Percentiles rank a stretch among this genome's conserved stretches.
Conservation (phyloP, 2,888 invertebrate species). For the Apamea epomidion region DNA sequence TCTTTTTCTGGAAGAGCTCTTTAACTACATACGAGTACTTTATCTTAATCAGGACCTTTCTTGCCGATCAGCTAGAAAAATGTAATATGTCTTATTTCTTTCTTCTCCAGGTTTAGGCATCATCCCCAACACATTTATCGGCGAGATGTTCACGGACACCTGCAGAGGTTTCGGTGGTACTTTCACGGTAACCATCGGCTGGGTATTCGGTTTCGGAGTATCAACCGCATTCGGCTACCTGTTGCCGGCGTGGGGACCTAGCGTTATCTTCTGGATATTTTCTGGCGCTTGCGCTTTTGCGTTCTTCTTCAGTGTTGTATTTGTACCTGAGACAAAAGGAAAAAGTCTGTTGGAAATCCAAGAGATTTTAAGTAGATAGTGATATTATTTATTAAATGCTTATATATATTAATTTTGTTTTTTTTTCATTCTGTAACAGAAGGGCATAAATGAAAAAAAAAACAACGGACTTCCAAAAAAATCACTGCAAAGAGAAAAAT, state of each 20-base stretch:
- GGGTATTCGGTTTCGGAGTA: conserved; percentile 71
- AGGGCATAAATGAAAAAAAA: no score
- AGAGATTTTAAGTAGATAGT: conserved; percentile 64
- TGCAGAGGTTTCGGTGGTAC: conserved; percentile 71
- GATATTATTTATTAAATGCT: background rate
- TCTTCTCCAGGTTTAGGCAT: conserved; percentile 69
- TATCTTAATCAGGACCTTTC: no score
- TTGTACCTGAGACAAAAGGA: conserved; percentile 75
- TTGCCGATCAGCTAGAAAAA: no score
- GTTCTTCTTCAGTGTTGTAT: conserved; percentile 66
- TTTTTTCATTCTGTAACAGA: no score
- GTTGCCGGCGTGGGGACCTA: conserved; percentile 65
- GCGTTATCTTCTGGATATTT: conserved; percentile 69
- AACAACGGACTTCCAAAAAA: no score
- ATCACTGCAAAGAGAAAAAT: no score
- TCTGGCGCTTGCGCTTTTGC: conserved; percentile 60
- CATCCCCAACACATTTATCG: conserved; percentile 71
- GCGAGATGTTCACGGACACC: conserved; percentile 74
- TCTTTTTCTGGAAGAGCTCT: no score
- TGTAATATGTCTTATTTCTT: no score
- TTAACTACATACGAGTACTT: no score
- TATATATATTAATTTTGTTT: background rate
- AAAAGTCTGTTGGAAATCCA: conserved; percentile 71
- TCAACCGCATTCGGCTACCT: conserved; percentile 69
- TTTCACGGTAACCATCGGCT: conserved; percentile 67